Percentiles rank a stretch among this genome's conserved stretches.
Evolutionary conservation across 2,888 invertebrate species (phyloP).

Genomic region (Leptinotarsa peninsularis): DNA sequence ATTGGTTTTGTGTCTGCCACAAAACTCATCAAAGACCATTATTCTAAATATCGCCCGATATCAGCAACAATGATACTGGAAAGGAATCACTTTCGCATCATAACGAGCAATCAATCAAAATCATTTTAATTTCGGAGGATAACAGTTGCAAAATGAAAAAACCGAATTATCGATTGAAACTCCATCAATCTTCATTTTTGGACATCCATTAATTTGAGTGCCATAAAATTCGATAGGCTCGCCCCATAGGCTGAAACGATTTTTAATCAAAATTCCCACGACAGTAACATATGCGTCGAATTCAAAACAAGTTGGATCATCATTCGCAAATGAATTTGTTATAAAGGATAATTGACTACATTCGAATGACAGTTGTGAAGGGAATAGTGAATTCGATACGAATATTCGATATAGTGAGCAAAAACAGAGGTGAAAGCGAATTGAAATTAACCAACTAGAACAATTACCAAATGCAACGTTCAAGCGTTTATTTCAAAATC

Average conservation of each 20-base stretch:
- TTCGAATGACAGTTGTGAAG: background rate
- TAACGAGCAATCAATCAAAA: constrained; percentile 33
- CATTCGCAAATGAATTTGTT: background rate
- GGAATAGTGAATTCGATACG: background rate
- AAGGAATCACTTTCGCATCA: background rate
- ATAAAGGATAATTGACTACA: background rate
- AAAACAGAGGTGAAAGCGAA: too few species aligned
- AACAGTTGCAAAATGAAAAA: constrained; percentile 32
- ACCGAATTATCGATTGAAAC: constrained; percentile 33
- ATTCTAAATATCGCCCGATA: background rate
- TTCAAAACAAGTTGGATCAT: background rate
- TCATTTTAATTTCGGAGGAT: constrained; percentile 34
- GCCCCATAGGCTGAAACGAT: background rate
- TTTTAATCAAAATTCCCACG: constrained; percentile 4
- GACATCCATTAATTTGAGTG: constrained; percentile 33
- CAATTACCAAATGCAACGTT: too few species aligned
- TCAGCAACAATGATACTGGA: background rate
- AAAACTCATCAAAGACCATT: background rate
- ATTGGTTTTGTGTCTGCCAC: background rate
- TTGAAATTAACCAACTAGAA: too few species aligned
- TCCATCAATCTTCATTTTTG: constrained; percentile 37
- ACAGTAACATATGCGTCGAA: background rate
- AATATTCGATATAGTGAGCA: background rate
- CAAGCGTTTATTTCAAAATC: too few species aligned
- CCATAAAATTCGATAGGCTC: constrained; percentile 25